Conservation (phyloP, 2,888 invertebrate species). For the Dryadula phaetusa region DNA sequence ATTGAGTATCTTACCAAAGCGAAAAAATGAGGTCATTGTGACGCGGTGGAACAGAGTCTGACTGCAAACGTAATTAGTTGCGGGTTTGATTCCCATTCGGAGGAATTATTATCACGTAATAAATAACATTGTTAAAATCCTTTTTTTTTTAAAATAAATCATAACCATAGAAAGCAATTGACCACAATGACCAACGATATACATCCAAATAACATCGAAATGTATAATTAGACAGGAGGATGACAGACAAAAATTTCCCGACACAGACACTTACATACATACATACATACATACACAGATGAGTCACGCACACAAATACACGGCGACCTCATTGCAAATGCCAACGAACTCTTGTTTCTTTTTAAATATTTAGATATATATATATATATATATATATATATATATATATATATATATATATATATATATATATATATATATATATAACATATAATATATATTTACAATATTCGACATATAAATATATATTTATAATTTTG, state of each 20-base stretch:
- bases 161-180: neutral
- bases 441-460: too few species aligned
- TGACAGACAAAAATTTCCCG: conserved; percentile 44
- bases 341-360: conserved; percentile 60
- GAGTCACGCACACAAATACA: conserved; percentile 48
- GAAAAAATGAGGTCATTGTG: too few species aligned
- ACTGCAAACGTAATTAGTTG: too few species aligned
- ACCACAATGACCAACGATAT: neutral
- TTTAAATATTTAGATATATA: conserved; percentile 46
- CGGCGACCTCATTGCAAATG: conserved; percentile 60
- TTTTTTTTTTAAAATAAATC: neutral
- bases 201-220: neutral
- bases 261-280: conserved; percentile 31
- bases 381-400: too few species aligned
- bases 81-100: too few species aligned
- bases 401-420: too few species aligned
- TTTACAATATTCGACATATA: too few species aligned
- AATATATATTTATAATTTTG: conserved; percentile 17
- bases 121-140: too few species aligned
- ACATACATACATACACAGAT: conserved; percentile 31
- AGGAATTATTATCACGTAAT: too few species aligned
- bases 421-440: too few species aligned
- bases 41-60: too few species aligned
- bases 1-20: too few species aligned
- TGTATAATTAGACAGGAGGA: conserved; percentile 26